Base-by-base conservation (phyloP, 2,888 invertebrate species). In the Apamea anceps region DNA sequence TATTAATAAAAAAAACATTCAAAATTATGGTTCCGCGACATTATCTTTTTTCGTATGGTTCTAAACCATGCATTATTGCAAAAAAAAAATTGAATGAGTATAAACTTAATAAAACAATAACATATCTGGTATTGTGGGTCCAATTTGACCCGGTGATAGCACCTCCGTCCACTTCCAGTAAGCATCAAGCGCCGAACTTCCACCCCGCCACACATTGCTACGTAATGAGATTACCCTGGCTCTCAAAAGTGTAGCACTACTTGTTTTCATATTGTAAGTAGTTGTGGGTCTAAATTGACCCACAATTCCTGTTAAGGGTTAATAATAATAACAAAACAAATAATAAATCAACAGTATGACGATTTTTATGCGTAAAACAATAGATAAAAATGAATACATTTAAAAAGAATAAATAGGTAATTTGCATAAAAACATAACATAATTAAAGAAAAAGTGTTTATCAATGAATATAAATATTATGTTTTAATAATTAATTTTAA, bases 401-500 rank as follows among this genome's bases (percentile, higher is more conserved):
- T 15, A 6, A 71, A 25, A 37, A 10, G 5, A 51, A 32, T 37
- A 25, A n/a, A 37, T 71, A 37, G 32, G 25, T 10, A 25, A 37
- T 57, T 57, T 57, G 10, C 37, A 65, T 65, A 65, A 37, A 71
- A 18, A 25, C 21, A 5, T 65, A 62, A 62, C 65, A 65, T 25
- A 25, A 12, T 37, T 37, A 63, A 70, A 15, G 13, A 51, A 32
- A 70, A 28, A 28, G 51, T 71, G 15, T 54, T 68, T 71, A 10
- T 25, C 51, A 32, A 25, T 32, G 8, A 32, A 71, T 32, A 45
- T 60, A 25, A 45, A 48, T 18, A 32, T 7, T 28, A 45, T 60
- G 18, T 51, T 68, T n/a, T 13, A 60, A n/a, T 42, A 48, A 71
- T 21, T 75, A 60, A 68, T 68, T 74, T 25, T 7, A 60, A 75